Conservation (phyloP, 2,113 vertebrate genomes). For the Rynchops niger region DNA sequence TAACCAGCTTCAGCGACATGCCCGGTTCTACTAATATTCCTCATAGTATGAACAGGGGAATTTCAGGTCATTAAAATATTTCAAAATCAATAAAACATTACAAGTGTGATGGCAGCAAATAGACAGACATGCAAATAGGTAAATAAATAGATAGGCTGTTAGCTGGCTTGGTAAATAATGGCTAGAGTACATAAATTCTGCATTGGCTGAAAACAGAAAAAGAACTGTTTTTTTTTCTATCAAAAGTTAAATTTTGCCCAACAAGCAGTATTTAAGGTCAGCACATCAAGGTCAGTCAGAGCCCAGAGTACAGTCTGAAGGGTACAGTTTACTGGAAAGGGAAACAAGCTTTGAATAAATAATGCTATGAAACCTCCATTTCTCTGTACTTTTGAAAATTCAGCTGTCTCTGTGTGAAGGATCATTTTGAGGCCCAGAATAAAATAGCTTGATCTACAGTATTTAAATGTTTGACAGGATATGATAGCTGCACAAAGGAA, state of each 20-base stretch:
- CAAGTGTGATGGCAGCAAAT: not conserved
- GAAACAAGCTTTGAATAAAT: not conserved
- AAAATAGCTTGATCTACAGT: not conserved
- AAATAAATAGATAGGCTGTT: not conserved
- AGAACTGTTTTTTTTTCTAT: not conserved
- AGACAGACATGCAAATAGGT: not conserved
- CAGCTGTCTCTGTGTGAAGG: not conserved
- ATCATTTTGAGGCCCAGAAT: not conserved
- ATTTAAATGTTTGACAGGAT: not conserved
- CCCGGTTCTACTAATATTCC: not conserved
- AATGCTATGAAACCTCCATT: not conserved
- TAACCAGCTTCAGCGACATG: not conserved
- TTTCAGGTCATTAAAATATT: conserved; percentile 19
- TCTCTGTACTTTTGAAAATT: not conserved
- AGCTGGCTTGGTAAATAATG: not conserved
- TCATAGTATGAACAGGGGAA: not conserved
- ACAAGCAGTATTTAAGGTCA: not conserved
- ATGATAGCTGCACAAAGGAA: not conserved
- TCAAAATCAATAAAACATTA: conserved; percentile 4
- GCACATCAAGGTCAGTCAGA: not conserved
- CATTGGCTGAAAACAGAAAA: not conserved
- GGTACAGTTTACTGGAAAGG: not conserved
- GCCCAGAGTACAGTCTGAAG: not conserved
- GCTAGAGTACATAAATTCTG: not conserved
- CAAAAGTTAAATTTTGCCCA: not conserved